Conservation (phyloP, 2,888 invertebrate species). For the Trichogramma evanescens region DNA sequence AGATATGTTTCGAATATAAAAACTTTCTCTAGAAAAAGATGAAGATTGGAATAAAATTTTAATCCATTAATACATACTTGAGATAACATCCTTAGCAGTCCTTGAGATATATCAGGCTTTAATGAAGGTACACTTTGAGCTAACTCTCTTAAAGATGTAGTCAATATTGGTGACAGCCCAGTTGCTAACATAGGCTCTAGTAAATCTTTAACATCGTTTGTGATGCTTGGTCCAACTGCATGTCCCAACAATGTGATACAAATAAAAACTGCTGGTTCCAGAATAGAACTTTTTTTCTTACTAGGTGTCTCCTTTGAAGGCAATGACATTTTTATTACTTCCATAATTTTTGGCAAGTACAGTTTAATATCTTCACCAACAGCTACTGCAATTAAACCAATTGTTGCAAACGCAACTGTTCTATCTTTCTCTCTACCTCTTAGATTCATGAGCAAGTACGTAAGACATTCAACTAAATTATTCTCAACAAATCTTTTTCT, state of each 20-base stretch:
- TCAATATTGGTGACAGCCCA: conserved; percentile 82
- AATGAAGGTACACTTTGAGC: conserved; percentile 81
- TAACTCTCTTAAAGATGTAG: conserved; percentile 83
- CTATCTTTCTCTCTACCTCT: conserved; percentile 78
- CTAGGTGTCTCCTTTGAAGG: conserved; percentile 72
- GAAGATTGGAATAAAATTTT: neutral
- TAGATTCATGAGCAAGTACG: conserved; percentile 68
- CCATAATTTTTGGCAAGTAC: conserved; percentile 79
- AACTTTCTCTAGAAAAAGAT: neutral
- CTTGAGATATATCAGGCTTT: conserved; percentile 86
- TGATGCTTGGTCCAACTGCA: conserved; percentile 73
- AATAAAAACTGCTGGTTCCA: conserved; percentile 86
- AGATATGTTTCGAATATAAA: neutral
- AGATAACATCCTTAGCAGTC: conserved; percentile 84
- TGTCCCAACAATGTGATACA: conserved; percentile 87
- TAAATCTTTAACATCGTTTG: conserved; percentile 72
- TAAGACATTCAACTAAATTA: conserved; percentile 68
- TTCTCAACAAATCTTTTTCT: conserved; percentile 70
- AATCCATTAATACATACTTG: conserved; percentile 47
- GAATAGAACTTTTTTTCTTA: conserved; percentile 61
- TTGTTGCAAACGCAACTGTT: conserved; percentile 79
- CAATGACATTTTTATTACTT: conserved; percentile 66
- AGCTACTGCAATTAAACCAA: conserved; percentile 86
- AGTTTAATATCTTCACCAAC: conserved; percentile 74
- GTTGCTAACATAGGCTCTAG: conserved; percentile 89